Evolutionary conservation across 53 echinoderm and acorn worm genomes (phyloP).

Genomic region (Mesocentrotus franciscanus): DNA sequence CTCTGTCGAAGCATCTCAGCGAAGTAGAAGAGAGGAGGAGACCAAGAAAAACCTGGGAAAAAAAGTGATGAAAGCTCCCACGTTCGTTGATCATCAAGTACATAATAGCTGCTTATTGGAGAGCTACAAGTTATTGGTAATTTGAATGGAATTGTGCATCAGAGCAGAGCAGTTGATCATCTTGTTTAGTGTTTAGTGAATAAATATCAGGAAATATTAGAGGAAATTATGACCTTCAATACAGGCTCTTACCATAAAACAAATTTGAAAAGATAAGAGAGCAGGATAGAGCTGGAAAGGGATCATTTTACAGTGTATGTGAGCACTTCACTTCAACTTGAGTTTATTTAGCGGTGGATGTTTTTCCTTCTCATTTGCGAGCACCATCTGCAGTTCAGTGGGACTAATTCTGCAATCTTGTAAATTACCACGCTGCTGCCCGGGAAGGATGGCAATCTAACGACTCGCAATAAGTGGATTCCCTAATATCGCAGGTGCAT

Average conservation of each 20-base stretch:
- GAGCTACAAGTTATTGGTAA: conserved; percentile 1
- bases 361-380: conserved; percentile 36
- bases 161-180: neutral
- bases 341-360: neutral
- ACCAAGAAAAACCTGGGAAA: neutral
- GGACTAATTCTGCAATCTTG: conserved; percentile 55
- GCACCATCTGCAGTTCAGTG: conserved; percentile 57
- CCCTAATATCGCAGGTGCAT: conserved; percentile 50
- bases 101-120: conserved; percentile 2
- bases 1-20: neutral
- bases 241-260: neutral
- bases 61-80: neutral
- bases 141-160: neutral
- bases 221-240: neutral
- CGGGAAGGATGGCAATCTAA: conserved; percentile 40
- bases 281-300: neutral
- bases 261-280: neutral
- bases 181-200: neutral
- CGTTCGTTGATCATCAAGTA: neutral
- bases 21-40: neutral
- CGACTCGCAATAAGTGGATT: conserved; percentile 56
- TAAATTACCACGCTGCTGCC: conserved; percentile 51
- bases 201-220: neutral
- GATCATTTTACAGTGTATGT: neutral
- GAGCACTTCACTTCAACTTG: neutral